phyloP scores from a whole-genome alignment of 2,888 invertebrate species.

The Drosophila percnosoma region DNA sequence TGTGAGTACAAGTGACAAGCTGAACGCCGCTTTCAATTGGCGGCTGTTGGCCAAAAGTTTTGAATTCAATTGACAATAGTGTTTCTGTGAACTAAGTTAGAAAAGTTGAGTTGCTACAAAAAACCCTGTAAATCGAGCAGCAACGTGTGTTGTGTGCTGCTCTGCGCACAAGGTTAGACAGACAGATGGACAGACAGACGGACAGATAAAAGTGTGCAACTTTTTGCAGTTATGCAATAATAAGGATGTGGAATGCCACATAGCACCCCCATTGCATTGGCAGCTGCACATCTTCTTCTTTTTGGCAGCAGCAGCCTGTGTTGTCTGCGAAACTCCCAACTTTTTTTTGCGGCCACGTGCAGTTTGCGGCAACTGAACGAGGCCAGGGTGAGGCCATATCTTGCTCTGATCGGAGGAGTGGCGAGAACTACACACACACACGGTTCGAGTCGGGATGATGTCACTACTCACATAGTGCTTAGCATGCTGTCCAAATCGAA shows the following conservation, averaged over 20 bases:
- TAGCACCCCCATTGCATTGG: neutral
- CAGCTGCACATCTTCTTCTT: slow-evolving; percentile 12
- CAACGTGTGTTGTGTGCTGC: neutral
- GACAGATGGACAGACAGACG: neutral
- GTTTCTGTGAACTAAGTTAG: neutral
- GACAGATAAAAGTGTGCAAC: slow-evolving; percentile 21
- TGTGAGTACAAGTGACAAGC: slow-evolving; percentile 62
- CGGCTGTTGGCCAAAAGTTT: slow-evolving; percentile 40
- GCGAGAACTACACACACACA: slow-evolving; percentile 8
- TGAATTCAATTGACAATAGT: slow-evolving; percentile 13
- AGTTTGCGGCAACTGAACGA: slow-evolving; percentile 66
- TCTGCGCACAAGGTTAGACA: slow-evolving; percentile 65
- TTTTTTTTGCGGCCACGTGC: slow-evolving; percentile 65
- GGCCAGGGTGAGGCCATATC: slow-evolving; percentile 68
- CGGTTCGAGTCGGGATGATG: slow-evolving; percentile 23
- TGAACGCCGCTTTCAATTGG: slow-evolving; percentile 59
- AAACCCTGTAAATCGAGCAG: neutral
- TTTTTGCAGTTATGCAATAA: slow-evolving; percentile 66
- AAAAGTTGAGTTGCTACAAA: neutral
- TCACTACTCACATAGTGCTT: slow-evolving; percentile 20
- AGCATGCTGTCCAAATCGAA: slow-evolving; percentile 34
- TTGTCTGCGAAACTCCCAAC: slow-evolving; percentile 31
- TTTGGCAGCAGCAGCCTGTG: slow-evolving; percentile 36
- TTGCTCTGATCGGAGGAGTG: slow-evolving; percentile 47
- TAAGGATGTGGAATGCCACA: slow-evolving; percentile 24